These are phyloP conservation scores for Brachystomella parvula DNA, from an alignment of 1,140 invertebrate species.

Conservation along the genomic window DNA sequence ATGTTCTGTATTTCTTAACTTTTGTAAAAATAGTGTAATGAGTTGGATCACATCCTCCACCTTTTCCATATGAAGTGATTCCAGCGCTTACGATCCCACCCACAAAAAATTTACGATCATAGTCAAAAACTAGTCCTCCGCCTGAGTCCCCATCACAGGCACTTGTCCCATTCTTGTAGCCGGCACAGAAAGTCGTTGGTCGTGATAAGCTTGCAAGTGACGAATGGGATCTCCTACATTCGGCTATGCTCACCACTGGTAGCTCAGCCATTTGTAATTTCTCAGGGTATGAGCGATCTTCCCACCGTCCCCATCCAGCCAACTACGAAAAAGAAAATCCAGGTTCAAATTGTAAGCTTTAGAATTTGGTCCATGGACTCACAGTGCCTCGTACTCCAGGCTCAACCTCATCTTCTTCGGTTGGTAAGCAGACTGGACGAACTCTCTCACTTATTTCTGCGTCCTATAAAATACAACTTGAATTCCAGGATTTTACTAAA, in stretches of 20 bases:
- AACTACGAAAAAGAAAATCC: neutral
- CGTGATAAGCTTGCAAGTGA: neutral
- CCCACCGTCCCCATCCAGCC: conserved; percentile 5
- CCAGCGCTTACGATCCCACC: conserved; percentile 9
- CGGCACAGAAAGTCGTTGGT: conserved; percentile 8
- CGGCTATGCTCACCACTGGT: neutral
- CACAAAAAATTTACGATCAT: neutral
- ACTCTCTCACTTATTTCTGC: conserved; percentile 5
- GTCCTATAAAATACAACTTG: neutral
- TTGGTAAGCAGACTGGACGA: conserved; percentile 11
- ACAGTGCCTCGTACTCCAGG: neutral
- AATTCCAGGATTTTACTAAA: neutral
- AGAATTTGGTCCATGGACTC: neutral
- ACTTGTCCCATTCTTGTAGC: conserved; percentile 8
- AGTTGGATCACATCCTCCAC: conserved; percentile 1
- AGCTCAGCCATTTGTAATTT: conserved; percentile 6
- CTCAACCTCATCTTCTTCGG: neutral
- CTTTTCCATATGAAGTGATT: neutral
- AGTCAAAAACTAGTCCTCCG: neutral
- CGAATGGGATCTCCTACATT: conserved; percentile 6
- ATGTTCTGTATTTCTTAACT: neutral
- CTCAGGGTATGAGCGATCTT: neutral
- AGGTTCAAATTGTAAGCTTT: neutral
- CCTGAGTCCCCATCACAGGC: conserved; percentile 12
- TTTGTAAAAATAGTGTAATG: conserved; percentile 13